Evolutionary conservation across 2,797 vertebrate species (phyloP), one percentile per base, ranked within the genome.

Genomic region (Clarias fuscus): DNA sequence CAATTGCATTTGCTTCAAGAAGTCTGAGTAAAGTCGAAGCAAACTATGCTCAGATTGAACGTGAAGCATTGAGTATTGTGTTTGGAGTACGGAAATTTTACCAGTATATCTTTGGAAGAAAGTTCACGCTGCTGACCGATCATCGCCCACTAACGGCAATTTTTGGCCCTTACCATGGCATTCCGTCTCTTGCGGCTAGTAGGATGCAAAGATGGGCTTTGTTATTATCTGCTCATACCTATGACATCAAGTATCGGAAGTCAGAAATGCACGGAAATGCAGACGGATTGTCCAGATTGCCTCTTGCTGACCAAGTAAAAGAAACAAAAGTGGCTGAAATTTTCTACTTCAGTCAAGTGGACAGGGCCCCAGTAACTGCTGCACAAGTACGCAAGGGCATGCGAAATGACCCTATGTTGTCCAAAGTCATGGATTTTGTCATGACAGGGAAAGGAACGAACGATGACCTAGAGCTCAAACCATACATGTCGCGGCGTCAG

Each of bases 71-170:
- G 33, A 13, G 43, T 8, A 82, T 82, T 3, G 37, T 85, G 17
- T 82, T 0, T n/a, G n/a, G n/a, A n/a, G n/a, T n/a, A n/a, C n/a
- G 43, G 0, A 81, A 79, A 30, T 85, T 84, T 64, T 62, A 84
- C 30, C 68, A 87, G 8, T 72, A 84, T 14, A 8, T 88, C 6
- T 87, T 37, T 48, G 84, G 84, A 4, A 40, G 77, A 40, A 17
- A 22, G 11, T 88, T 87, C 58, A 86, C 58, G 2, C 71, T 88
- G 11, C 64, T 86, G 24, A 88, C 89, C 30, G 83, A 85, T 33
- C 62, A 88, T 37, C 14, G 59, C 0, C 88, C 86, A 10, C 65
- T 89, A 4, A 89, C 82, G 1, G 59, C 87, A 1, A 86, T 88
- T 22, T n/a, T 85, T 7, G 67, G 79, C 0, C 87, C 85, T 10